Conservation (phyloP, 2,888 invertebrate genomes). For the Meta bourneti region DNA sequence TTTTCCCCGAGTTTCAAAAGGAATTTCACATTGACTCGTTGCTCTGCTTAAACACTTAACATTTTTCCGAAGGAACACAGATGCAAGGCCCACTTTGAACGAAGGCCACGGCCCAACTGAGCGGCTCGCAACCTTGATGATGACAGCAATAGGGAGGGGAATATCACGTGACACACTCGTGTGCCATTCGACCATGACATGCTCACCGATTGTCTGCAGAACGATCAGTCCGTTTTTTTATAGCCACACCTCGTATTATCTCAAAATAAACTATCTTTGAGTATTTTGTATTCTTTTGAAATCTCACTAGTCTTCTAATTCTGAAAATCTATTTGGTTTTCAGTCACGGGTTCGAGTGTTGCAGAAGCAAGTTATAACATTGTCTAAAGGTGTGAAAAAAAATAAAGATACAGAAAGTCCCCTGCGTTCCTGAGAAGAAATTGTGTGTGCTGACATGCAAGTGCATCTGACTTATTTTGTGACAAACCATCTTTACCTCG, state of each 20-base stretch:
- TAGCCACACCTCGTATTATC: not conserved
- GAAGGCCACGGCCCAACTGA: too few relatives aligned
- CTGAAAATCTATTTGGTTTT: conserved; percentile 54
- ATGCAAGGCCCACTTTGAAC: too few relatives aligned
- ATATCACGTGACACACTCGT: too few relatives aligned
- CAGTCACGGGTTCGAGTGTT: conserved; percentile 90
- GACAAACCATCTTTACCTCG: conserved; percentile 14
- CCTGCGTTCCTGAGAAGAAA: conserved; percentile 59
- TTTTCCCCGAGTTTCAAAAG: too few relatives aligned
- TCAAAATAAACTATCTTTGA: not conserved
- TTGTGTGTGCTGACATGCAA: not conserved
- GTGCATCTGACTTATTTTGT: not conserved
- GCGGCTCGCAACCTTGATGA: too few relatives aligned
- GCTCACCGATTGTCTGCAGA: too few relatives aligned
- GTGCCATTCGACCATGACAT: too few relatives aligned
- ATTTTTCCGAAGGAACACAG: too few relatives aligned
- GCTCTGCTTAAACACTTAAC: too few relatives aligned
- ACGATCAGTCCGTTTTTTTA: too few relatives aligned
- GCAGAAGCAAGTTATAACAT: conserved; percentile 91
- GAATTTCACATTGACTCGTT: too few relatives aligned
- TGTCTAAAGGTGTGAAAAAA: conserved; percentile 87
- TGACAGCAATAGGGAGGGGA: too few relatives aligned
- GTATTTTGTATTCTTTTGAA: not conserved
- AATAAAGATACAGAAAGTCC: conserved; percentile 75
- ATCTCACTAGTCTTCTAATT: not conserved